These are phyloP conservation scores for Drosophila barbarae DNA, from an alignment of 2,888 invertebrate species.

Conservation along the genomic window DNA sequence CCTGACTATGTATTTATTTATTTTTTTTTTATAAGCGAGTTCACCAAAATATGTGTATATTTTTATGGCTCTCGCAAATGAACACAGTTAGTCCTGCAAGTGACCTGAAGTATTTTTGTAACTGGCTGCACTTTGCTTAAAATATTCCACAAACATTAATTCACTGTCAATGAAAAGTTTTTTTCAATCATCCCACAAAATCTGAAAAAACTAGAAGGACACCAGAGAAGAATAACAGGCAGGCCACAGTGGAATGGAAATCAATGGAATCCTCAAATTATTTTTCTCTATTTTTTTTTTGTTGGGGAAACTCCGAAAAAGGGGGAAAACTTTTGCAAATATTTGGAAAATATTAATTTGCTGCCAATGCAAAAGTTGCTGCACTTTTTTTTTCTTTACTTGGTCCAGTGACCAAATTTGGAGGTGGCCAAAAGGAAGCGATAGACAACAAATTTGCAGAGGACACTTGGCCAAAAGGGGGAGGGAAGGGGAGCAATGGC, in stretches of 20 bases:
- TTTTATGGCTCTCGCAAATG: slow-evolving; percentile 16
- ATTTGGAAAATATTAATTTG: slow-evolving; percentile 48
- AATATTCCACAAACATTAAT: slow-evolving; percentile 29
- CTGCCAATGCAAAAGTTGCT: slow-evolving; percentile 29
- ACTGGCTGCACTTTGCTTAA: slow-evolving; percentile 5
- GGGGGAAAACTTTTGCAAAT: slow-evolving; percentile 30
- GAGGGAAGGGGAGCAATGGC: not conserved
- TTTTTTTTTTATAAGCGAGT: not conserved
- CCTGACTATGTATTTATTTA: slow-evolving; percentile 4
- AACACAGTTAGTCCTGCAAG: slow-evolving; percentile 13
- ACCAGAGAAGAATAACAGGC: slow-evolving; percentile 13
- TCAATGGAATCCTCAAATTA: slow-evolving; percentile 31
- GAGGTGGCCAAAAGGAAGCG: slow-evolving; percentile 23
- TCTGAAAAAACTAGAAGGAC: not conserved
- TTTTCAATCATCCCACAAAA: slow-evolving; percentile 29
- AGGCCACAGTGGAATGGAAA: slow-evolving; percentile 14
- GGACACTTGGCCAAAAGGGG: slow-evolving; percentile 36
- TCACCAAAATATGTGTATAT: slow-evolving; percentile 12
- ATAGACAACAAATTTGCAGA: slow-evolving; percentile 58
- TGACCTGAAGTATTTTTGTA: slow-evolving; percentile 10
- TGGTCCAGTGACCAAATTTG: slow-evolving; percentile 21
- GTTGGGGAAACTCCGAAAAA: not conserved
- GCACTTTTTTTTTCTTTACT: slow-evolving; percentile 17
- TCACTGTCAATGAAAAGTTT: slow-evolving; percentile 26
- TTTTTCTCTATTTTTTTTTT: slow-evolving; percentile 5